A percentile compares a stretch with the other conserved stretches of the same genome.
Conservation (phyloP, 2,797 vertebrate species). For the Tamandua tetradactyla region DNA sequence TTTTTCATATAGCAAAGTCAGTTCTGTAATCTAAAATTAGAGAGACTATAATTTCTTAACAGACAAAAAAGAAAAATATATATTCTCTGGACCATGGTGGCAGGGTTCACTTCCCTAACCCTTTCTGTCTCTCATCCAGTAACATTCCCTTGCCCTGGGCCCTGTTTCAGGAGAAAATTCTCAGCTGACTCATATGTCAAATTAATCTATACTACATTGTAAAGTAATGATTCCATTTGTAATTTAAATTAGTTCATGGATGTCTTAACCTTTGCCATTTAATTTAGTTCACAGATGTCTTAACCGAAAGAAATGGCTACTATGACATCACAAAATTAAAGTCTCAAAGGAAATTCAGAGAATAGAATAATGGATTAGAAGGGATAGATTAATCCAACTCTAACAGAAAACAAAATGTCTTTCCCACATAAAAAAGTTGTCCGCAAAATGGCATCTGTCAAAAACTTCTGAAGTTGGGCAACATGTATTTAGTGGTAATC, state of each 20-base stretch:
- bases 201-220: background rate
- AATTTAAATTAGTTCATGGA: constrained; percentile 39
- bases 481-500: background rate
- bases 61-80: background rate
- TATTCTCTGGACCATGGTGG: background rate
- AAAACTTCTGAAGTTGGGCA: background rate
- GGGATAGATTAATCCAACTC: background rate
- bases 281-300: background rate
- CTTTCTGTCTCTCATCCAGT: background rate
- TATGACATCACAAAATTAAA: background rate
- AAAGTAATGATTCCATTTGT: background rate
- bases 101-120: background rate
- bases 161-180: background rate
- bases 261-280: background rate
- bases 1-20: background rate
- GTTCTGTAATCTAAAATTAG: background rate
- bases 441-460: constrained; percentile 1
- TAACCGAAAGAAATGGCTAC: background rate
- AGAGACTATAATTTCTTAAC: background rate
- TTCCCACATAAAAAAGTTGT: background rate
- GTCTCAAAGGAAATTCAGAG: background rate
- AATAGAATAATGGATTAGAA: background rate
- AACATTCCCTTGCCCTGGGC: background rate
- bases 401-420: background rate
- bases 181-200: background rate